phyloP scores from a whole-genome alignment of 2,797 vertebrate species.

The Pseudocheirus occidentalis region DNA sequence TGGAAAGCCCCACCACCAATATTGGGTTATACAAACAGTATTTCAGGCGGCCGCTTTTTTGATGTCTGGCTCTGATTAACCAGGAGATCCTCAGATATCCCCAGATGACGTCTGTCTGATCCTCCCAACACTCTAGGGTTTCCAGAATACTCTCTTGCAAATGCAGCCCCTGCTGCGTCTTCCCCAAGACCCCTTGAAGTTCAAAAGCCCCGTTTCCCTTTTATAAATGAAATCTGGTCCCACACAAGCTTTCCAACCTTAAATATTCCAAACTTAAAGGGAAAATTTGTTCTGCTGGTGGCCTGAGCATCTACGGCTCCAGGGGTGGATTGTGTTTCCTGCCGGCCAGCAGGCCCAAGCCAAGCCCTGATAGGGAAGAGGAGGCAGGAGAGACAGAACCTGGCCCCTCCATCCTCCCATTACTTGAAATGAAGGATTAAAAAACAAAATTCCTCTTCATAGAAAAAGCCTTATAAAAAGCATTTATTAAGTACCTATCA shows the following conservation, averaged over 20 bases:
- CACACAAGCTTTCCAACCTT: slow-evolving; percentile 61
- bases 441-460: not conserved
- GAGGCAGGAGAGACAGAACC: slow-evolving; percentile 13
- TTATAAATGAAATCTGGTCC: slow-evolving; percentile 73
- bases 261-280: slow-evolving; percentile 50
- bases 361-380: slow-evolving; percentile 49
- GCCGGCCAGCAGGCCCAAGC: slow-evolving; percentile 9
- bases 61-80: slow-evolving; percentile 67
- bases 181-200: slow-evolving; percentile 66
- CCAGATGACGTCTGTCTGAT: not conserved
- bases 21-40: slow-evolving; percentile 53
- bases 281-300: slow-evolving; percentile 36
- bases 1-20: slow-evolving; percentile 33
- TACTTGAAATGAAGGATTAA: slow-evolving; percentile 35
- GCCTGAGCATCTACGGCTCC: slow-evolving; percentile 29
- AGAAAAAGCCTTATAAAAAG: not conserved
- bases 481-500: not conserved
- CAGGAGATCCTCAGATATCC: slow-evolving; percentile 29
- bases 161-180: slow-evolving; percentile 50
- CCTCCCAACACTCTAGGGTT: slow-evolving; percentile 60
- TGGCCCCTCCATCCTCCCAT: slow-evolving; percentile 58
- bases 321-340: not conserved
- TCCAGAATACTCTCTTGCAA: slow-evolving; percentile 45
- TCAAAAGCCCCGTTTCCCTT: slow-evolving; percentile 64
- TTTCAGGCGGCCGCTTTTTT: slow-evolving; percentile 53